Evolutionary conservation across 1,140 invertebrate species (phyloP), one percentile per base, ranked within the genome.

Genomic region (Drosophila mojavensis): DNA sequence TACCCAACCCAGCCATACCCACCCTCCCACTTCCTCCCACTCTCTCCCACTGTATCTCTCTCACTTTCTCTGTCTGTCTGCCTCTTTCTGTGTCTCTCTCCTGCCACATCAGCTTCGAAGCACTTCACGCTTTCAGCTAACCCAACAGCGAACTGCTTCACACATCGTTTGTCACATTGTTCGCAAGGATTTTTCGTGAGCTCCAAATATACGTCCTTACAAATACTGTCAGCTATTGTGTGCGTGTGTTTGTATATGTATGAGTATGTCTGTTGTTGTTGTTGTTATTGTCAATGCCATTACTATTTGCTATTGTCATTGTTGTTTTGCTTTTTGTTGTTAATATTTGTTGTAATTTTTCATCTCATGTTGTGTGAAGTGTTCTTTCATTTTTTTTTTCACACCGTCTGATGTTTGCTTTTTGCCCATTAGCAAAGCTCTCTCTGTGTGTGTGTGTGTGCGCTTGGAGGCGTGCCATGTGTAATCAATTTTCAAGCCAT

Each of bases 81-180:
- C 1, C 28, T n/a, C 50, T 9, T 5, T 26, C 6, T 41, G 2
- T 41, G 9, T n/a, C 39, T 5, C 24, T 28, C 41, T n/a, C 11
- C 20, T 17, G 55, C 47, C 47, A 36, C 20, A 26, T 6, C 50
- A 56, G 61, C 36, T 76, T 71, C 55, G 39, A 47, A 51, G 41
- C 70, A 70, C 79, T 82, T 78, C 66, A 76, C 51, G 71, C 84
- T 81, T 70, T 78, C 82, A 78, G 68, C 60, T 54, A 39, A 67
- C 30, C 24, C 36, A 30, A 39, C 60, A 68, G 63, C 41, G 64
- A 66, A 81, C 80, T 89, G 73, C 78, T 88, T 88, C 84, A 89
- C 84, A 88, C 84, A 88, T 88, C 84, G 84, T 88, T 88, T 88
- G 84, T 88, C 84, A 89, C 84, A 89, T 88, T 88, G 80, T 89